Evolutionary conservation across 2,888 invertebrate genomes (phyloP).

Genomic region (Lycia hirtaria): DNA sequence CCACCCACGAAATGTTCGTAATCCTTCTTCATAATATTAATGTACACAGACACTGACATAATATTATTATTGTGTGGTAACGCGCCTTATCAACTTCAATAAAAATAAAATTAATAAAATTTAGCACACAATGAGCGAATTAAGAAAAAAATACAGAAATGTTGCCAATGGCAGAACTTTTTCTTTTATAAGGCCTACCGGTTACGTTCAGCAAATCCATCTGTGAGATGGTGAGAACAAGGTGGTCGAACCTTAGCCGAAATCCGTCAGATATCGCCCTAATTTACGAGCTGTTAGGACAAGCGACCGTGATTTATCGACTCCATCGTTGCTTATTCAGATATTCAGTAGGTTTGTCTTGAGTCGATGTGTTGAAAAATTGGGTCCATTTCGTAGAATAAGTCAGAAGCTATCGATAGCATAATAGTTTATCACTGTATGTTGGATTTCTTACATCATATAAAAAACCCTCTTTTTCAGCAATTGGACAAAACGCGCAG

Average conservation of each 20-base stretch:
- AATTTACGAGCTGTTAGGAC: slow-evolving; percentile 38
- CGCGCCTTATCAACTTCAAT: too few species aligned
- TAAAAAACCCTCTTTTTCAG: not conserved
- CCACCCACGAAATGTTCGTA: too few species aligned
- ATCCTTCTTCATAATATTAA: too few species aligned
- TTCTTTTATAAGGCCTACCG: not conserved
- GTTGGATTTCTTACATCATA: too few species aligned
- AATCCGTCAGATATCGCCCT: slow-evolving; percentile 35
- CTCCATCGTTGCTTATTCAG: slow-evolving; percentile 25
- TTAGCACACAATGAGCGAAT: too few species aligned
- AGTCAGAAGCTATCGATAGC: too few species aligned
- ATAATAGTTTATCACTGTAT: too few species aligned
- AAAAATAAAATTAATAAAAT: too few species aligned
- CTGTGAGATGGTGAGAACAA: not conserved
- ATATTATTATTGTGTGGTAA: too few species aligned
- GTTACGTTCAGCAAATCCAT: not conserved
- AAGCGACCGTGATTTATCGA: slow-evolving; percentile 37
- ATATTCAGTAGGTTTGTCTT: slow-evolving; percentile 26
- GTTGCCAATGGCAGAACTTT: too few species aligned
- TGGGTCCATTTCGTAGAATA: not conserved
- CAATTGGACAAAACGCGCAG: not conserved
- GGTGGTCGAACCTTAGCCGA: slow-evolving; percentile 4
- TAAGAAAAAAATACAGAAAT: too few species aligned
- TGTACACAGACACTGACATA: too few species aligned
- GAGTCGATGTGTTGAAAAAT: slow-evolving; percentile 3